Evolutionary conservation across 35 echinoderm and acorn worm genomes (phyloP), one percentile per base, ranked within the genome.

Genomic region (Chiridota heheva): DNA sequence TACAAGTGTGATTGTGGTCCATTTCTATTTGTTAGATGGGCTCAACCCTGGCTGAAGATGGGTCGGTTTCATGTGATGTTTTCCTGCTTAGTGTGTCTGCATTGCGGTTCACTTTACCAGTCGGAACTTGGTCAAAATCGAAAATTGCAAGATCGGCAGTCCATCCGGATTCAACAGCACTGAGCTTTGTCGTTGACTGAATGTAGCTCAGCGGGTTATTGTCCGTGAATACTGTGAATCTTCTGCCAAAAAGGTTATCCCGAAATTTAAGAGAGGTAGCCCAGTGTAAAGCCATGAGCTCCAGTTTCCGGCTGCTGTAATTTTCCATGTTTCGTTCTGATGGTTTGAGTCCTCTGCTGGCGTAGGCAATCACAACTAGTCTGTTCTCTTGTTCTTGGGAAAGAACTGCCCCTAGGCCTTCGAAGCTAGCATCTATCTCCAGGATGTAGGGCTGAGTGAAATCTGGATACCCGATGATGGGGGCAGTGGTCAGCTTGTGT

Each of bases 221-320:
- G n/a, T n/a, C n/a, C n/a, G n/a, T n/a, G n/a, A n/a, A n/a, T n/a
- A 77, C 47, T 6, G 56, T 40, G 56, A 70, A 70, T 20, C 40
- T 37, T 42, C 28, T 10, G 4, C 83, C 83, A 38, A 86, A 36
- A 17, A 96, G 56, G 8, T 82, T 26, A 33, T 96, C 87, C 20
- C 87, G 47, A 53, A 90, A 90, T 38, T 86, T 89, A 31, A 80
- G 40, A 29, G 86, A 73, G 28, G 90, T 86, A 36, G 87, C 76
- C 92, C 92, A 90, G 13, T 83, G 67, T 2, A 96, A 39, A 17
- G 62, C 77, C 8, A 88, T 44, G 15, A 95, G 55, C 48, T 95
- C 91, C 43, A 95, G 41, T 40, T 89, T 95, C 47, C 82, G 81
- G 46, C 76, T 86, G 34, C 65, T 86, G 39, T 87, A 96, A 24